These are phyloP conservation scores for Bombylius discolor DNA, from an alignment of 2,888 invertebrate genomes.

Conservation along the genomic window DNA sequence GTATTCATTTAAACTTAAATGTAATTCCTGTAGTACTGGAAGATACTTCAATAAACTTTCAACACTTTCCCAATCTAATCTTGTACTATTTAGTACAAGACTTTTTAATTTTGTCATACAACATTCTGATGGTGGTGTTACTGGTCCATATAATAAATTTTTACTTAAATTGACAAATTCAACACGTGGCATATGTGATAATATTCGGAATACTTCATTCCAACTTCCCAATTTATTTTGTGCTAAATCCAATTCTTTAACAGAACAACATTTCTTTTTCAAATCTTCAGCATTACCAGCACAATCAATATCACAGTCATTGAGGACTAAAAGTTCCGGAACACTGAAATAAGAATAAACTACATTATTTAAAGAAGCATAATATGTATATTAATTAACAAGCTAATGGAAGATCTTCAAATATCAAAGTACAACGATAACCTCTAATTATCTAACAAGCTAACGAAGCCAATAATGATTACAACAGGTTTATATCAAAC, in stretches of 20 bases:
- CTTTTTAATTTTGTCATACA: slow-evolving; percentile 50
- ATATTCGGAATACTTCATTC: slow-evolving; percentile 79
- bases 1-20: slow-evolving; percentile 84
- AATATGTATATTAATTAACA: too few species aligned
- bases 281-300: slow-evolving; percentile 73
- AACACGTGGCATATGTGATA: slow-evolving; percentile 77
- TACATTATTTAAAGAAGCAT: too few species aligned
- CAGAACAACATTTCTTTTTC: slow-evolving; percentile 71
- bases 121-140: slow-evolving; percentile 32
- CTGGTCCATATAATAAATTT: slow-evolving; percentile 63
- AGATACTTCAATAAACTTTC: slow-evolving; percentile 60
- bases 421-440: too few species aligned
- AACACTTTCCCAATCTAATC: slow-evolving; percentile 73
- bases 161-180: slow-evolving; percentile 87
- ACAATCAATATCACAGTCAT: slow-evolving; percentile 81
- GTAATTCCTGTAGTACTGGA: slow-evolving; percentile 76
- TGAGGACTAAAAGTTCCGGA: slow-evolving; percentile 73
- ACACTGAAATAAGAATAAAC: slow-evolving; percentile 40
- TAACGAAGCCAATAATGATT: background rate
- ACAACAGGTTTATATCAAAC: background rate
- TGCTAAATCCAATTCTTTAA: slow-evolving; percentile 88
- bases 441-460: too few species aligned
- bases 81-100: slow-evolving; percentile 77
- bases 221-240: slow-evolving; percentile 82
- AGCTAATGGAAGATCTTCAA: too few species aligned